Evolutionary conservation across 2,888 invertebrate species (phyloP).

Genomic region (Xestia rhomboidea): DNA sequence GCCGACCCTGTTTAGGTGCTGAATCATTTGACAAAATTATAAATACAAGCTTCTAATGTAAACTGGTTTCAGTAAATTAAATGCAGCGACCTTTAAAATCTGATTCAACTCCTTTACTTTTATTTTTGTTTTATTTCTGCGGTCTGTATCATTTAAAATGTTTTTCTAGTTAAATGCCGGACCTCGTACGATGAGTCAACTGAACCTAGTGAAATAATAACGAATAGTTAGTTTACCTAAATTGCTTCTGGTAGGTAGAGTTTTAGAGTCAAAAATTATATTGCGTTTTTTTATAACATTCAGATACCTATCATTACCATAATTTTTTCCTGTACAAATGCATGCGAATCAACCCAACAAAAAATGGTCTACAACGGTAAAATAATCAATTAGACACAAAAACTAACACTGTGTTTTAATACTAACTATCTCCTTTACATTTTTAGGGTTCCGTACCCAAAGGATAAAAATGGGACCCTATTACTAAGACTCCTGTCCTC

Average conservation of each 20-base stretch:
- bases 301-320: background rate
- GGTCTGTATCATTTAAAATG: background rate
- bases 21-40: background rate
- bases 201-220: background rate
- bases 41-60: background rate
- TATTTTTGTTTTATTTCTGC: background rate
- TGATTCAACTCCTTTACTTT: background rate
- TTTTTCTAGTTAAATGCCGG: background rate
- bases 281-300: background rate
- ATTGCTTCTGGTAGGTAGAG: background rate
- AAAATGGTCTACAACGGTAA: background rate
- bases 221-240: background rate
- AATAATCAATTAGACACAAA: background rate
- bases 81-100: background rate
- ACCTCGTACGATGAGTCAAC: conserved; percentile 28
- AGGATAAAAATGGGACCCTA: too few species aligned
- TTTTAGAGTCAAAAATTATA: background rate
- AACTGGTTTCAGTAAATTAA: background rate
- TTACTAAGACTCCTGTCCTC: too few species aligned
- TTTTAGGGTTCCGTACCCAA: too few species aligned
- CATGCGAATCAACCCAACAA: background rate
- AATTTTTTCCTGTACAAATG: background rate
- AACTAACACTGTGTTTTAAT: background rate
- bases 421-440: background rate
- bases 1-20: background rate